These are phyloP conservation scores for Rhopilema esculentum DNA, from an alignment of 30 jellyfish, hydroid and myxozoan species.

Conservation along the genomic window DNA sequence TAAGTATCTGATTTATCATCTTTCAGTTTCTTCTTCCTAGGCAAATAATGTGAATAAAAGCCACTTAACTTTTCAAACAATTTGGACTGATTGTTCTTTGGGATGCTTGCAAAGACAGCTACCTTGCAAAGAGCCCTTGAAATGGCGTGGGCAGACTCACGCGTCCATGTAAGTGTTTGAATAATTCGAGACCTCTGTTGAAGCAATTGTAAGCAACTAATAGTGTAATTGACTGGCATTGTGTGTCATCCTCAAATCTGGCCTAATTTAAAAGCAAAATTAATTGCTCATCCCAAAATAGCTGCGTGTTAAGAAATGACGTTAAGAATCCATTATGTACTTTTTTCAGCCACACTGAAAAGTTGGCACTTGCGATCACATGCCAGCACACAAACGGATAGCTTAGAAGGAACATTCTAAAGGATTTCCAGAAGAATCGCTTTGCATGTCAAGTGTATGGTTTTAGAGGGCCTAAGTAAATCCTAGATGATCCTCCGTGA, in stretches of 20 bases:
- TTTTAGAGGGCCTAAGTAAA: background rate
- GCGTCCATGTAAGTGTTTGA: background rate
- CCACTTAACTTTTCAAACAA: background rate
- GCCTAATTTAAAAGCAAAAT: background rate
- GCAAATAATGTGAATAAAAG: background rate
- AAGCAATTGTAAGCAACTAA: background rate
- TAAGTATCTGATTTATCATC: background rate
- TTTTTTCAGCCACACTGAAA: background rate
- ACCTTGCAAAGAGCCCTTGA: no score
- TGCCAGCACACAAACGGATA: background rate
- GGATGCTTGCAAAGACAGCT: background rate
- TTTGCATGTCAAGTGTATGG: background rate
- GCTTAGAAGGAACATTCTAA: background rate
- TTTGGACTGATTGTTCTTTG: background rate
- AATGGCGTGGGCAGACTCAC: background rate
- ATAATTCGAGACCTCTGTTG: background rate
- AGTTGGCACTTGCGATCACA: background rate
- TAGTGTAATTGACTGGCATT: background rate
- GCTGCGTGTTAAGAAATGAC: background rate
- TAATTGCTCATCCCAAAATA: background rate
- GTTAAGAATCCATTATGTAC: background rate
- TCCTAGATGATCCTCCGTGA: background rate
- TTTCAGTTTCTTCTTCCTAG: background rate
- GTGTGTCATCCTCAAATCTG: background rate
- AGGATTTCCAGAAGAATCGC: background rate